Conservation (phyloP, 2,797 vertebrate genomes). For the Nannoperca obscura region DNA sequence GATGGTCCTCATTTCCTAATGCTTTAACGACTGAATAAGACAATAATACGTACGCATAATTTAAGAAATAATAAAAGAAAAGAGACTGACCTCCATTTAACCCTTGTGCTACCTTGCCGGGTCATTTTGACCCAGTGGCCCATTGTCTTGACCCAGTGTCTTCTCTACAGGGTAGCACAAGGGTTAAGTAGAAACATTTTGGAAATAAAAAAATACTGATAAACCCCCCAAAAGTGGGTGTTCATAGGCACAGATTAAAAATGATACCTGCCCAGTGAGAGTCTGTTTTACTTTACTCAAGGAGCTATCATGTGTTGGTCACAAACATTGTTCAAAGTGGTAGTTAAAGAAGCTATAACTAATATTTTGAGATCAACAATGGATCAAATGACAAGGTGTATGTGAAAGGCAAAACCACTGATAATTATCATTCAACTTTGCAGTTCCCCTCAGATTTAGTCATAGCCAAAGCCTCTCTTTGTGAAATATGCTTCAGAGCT, state of each 20-base stretch:
- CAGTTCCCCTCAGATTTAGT: too few relatives aligned
- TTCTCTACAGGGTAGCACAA: too few relatives aligned
- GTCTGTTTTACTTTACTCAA: too few relatives aligned
- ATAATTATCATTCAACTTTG: neutral
- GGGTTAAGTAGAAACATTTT: neutral
- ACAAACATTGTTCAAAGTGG: too few relatives aligned
- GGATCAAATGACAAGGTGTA: too few relatives aligned
- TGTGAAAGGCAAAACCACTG: neutral
- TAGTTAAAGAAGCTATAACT: neutral
- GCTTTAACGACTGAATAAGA: slow-evolving; percentile 11
- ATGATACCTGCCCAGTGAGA: neutral
- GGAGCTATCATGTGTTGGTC: neutral
- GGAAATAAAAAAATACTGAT: neutral
- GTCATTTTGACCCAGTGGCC: too few relatives aligned
- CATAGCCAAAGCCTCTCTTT: neutral
- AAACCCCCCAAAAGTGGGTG: neutral
- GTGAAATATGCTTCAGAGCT: neutral
- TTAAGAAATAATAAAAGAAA: neutral
- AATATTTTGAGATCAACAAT: neutral
- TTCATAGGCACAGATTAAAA: neutral
- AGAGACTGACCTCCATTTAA: neutral
- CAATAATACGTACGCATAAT: neutral
- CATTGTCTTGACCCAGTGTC: too few relatives aligned
- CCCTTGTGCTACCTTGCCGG: too few relatives aligned
- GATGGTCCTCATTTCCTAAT: slow-evolving; percentile 26